phyloP scores from a whole-genome alignment of 1,140 invertebrate species.

The Drosophila bifasciata region DNA sequence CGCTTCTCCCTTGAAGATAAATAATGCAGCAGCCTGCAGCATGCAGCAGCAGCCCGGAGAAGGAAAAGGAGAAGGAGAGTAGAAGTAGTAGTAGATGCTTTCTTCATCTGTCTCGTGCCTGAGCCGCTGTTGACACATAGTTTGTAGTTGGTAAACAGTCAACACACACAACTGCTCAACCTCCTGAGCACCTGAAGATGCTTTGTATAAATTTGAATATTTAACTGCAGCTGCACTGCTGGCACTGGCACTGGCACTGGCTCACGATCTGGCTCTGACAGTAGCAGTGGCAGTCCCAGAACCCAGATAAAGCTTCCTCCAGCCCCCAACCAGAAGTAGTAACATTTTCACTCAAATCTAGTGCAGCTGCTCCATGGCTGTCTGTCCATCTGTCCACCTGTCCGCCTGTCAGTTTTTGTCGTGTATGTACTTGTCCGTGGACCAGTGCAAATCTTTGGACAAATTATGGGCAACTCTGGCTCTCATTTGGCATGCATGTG shows the following conservation, averaged over 20 bases:
- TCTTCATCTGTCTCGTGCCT: conserved; percentile 66
- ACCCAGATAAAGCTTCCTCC: neutral
- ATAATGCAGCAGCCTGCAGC: conserved; percentile 63
- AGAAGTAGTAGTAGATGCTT: conserved; percentile 58
- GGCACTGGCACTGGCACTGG: conserved; percentile 8
- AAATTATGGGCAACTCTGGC: neutral
- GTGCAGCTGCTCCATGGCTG: conserved; percentile 36
- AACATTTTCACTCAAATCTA: conserved; percentile 59
- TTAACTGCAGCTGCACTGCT: conserved; percentile 56
- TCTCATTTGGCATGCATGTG: conserved; percentile 62
- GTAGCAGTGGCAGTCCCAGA: conserved; percentile 17
- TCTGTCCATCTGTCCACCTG: too few species aligned
- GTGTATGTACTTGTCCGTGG: neutral
- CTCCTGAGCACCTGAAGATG: conserved; percentile 75
- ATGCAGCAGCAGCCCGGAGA: neutral
- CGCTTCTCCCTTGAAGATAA: conserved; percentile 51
- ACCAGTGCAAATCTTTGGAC: too few species aligned
- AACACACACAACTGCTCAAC: conserved; percentile 57
- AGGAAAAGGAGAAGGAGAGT: too few species aligned
- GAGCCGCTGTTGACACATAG: conserved; percentile 75
- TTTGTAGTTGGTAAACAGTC: conserved; percentile 75
- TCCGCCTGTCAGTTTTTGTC: too few species aligned
- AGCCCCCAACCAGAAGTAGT: conserved; percentile 13
- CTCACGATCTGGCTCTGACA: conserved; percentile 7
- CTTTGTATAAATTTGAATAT: conserved; percentile 82